A percentile compares a stretch with the other conserved stretches of the same genome.
These are phyloP conservation scores for Drosophila varians DNA, from an alignment of 1,140 invertebrate species.

Conservation along the genomic window DNA sequence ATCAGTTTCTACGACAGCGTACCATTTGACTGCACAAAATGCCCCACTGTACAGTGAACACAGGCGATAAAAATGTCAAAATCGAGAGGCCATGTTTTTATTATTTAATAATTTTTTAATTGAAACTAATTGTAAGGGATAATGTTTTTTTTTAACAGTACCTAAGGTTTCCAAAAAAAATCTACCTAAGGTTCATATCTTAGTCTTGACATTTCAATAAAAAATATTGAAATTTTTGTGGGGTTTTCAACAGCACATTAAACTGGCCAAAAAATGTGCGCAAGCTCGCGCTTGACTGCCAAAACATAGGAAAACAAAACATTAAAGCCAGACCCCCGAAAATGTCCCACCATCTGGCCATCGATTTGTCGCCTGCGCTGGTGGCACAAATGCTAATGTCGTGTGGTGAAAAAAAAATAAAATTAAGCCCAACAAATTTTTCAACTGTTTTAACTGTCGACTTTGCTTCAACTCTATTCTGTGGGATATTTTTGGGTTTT, in stretches of 20 bases:
- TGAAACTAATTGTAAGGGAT: too few species aligned
- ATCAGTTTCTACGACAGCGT: conserved; percentile 13
- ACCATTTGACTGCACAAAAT: conserved; percentile 39
- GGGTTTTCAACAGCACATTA: not conserved
- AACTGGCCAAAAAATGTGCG: conserved; percentile 20
- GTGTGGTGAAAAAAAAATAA: conserved; percentile 42
- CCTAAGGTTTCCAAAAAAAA: too few species aligned
- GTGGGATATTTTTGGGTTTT: conserved; percentile 13
- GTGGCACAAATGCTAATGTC: conserved; percentile 70
- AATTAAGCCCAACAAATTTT: conserved; percentile 30
- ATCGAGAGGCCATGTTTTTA: too few species aligned
- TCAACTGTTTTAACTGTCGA: conserved; percentile 47
- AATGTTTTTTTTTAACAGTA: too few species aligned
- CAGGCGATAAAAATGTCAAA: conserved; percentile 28
- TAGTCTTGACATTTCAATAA: not conserved
- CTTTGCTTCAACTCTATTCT: conserved; percentile 39
- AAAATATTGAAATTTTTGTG: conserved; percentile 9
- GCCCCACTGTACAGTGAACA: conserved; percentile 31
- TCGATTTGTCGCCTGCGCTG: conserved; percentile 43
- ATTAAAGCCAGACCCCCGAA: conserved; percentile 6
- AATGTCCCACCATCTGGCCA: conserved; percentile 3
- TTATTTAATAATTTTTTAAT: too few species aligned
- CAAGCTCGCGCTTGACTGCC: conserved; percentile 29
- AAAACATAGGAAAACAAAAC: conserved; percentile 38
- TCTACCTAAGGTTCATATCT: too few species aligned